Evolutionary conservation across 2,888 invertebrate genomes (phyloP).

Genomic region (Aplocera efformata): DNA sequence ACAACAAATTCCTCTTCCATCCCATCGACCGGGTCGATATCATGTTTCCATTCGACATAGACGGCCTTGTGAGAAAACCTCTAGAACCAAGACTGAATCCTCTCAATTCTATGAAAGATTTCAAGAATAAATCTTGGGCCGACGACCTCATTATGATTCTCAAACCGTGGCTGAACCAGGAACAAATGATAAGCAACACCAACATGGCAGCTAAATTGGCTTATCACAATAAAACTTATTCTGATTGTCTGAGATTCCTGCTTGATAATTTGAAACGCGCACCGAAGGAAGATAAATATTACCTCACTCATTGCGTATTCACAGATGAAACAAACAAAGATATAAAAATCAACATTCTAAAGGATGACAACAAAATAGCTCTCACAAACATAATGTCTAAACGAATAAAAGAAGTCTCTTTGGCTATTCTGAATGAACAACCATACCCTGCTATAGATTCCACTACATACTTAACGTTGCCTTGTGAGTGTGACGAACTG

Average conservation of each 20-base stretch:
- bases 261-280: constrained; percentile 52
- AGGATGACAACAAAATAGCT: constrained; percentile 52
- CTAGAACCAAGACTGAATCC: constrained; percentile 57
- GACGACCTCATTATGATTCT: constrained; percentile 59
- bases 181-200: constrained; percentile 45
- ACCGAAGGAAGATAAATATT: constrained; percentile 40
- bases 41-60: constrained; percentile 64
- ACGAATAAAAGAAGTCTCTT: constrained; percentile 64
- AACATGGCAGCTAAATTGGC: constrained; percentile 70
- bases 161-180: constrained; percentile 60
- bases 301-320: constrained; percentile 46
- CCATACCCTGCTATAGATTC: constrained; percentile 51
- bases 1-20: constrained; percentile 65
- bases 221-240: constrained; percentile 54
- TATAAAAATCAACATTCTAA: constrained; percentile 32
- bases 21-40: constrained; percentile 62
- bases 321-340: constrained; percentile 24
- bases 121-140: constrained; percentile 63
- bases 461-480: constrained; percentile 45
- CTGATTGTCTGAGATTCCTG: constrained; percentile 55
- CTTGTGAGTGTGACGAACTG: constrained; percentile 64
- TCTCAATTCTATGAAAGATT: constrained; percentile 51
- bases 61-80: constrained; percentile 49
- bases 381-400: constrained; percentile 61
- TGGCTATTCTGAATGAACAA: constrained; percentile 63